Base-by-base conservation (phyloP, 1,140 invertebrate species). In the Drosophila elegans region DNA sequence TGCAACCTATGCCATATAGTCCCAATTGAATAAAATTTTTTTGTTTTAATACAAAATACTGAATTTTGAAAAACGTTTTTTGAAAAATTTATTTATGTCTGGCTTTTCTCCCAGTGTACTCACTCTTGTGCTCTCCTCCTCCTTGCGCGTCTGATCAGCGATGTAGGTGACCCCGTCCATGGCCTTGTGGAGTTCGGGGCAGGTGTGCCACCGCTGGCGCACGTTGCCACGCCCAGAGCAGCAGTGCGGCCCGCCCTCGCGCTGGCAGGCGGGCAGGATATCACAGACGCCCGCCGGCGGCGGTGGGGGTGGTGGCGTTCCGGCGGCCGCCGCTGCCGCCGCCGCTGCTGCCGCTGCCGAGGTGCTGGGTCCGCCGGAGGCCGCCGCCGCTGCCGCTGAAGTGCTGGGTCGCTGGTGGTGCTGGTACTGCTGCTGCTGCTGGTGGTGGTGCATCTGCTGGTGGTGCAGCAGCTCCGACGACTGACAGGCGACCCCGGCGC, bases 81-180 rank as follows among this genome's bases (percentile, higher is more conserved):
- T 21, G 16, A 21, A 21, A 21, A 21, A 1, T 1, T 21, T 1
- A 21, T 21, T 21, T 21, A 21, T 21, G 16, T 21, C 16, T 10
- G 11, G 3, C 9, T 38, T 38, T 38, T 38, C 11, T 11, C 29
- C 29, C 29, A 0, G 29, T 32, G 11, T 13, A 86, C 90, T 93
- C 93, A 98, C 97, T 94, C 96, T 95, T 34, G 97, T 97, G 39
- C 97, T 97, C 89, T 98, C 97, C 93, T 98, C 97, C 91, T 98
- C 97, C 85, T 97, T 95, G 85, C 97, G 96, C 48, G 97, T 98
- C 91, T 98, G 97, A 92, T 98, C 97, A 12, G 97, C 97, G 77
- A 98, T 98, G 91, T 97, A 98, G 74, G 96, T 95, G 29, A 98
- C 97, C 72, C 97, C 97, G 89, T 97, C 96, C 82, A 98, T 97